These are phyloP conservation scores for Orius insidiosus DNA, from an alignment of 1,140 invertebrate species.

Conservation along the genomic window DNA sequence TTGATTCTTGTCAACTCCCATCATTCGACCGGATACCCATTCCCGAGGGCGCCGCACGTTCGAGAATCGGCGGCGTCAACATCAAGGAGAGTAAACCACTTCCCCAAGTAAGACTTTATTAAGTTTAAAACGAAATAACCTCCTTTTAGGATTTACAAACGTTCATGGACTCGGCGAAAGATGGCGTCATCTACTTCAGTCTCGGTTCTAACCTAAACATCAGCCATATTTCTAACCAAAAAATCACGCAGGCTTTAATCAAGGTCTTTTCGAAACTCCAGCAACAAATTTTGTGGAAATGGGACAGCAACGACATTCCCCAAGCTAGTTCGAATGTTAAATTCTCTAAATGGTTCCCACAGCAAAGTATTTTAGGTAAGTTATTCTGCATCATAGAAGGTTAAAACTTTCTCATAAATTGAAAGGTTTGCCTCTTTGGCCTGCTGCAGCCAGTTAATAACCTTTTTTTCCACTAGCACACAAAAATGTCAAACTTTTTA, in stretches of 20 bases:
- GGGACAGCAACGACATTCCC: constrained; percentile 28
- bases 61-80: constrained; percentile 48
- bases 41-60: constrained; percentile 8
- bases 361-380: constrained; percentile 25
- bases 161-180: constrained; percentile 33
- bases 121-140: too few species aligned
- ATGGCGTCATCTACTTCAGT: constrained; percentile 40
- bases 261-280: constrained; percentile 34
- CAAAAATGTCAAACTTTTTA: constrained; percentile 25
- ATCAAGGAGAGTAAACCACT: constrained; percentile 34
- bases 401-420: neutral
- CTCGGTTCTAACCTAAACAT: constrained; percentile 42
- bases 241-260: constrained; percentile 31
- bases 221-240: constrained; percentile 33
- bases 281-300: constrained; percentile 47
- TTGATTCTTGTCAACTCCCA: constrained; percentile 24
- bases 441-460: neutral
- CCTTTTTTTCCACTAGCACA: constrained; percentile 23
- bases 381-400: neutral
- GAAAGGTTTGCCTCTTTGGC: neutral
- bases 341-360: constrained; percentile 26
- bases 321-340: constrained; percentile 23
- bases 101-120: constrained; percentile 32
- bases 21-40: constrained; percentile 7
- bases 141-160: constrained; percentile 29